Evolutionary conservation across 2,113 vertebrate genomes (phyloP).

Genomic region (Malurus alboscapulatus): DNA sequence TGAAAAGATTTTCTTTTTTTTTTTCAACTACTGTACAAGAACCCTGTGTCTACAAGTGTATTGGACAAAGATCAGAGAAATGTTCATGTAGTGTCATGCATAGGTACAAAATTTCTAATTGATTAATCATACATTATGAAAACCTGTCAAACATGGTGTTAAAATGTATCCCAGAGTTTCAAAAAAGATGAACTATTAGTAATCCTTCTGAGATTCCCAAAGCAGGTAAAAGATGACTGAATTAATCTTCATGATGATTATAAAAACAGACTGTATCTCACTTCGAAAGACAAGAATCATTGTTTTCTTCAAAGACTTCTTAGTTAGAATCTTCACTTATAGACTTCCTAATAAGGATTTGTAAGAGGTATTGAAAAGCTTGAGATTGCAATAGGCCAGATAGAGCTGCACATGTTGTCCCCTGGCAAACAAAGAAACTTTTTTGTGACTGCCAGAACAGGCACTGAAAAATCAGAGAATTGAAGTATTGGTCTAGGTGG

Average conservation of each 20-base stretch:
- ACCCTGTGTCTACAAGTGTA: constrained; percentile 3
- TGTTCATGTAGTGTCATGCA: constrained; percentile 26
- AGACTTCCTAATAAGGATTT: background rate
- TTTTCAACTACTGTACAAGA: background rate
- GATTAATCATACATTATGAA: constrained; percentile 27
- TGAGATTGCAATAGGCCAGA: background rate
- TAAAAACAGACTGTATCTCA: background rate
- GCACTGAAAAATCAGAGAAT: background rate
- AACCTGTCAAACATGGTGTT: constrained; percentile 29
- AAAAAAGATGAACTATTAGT: constrained; percentile 37
- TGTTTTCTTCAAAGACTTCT: background rate
- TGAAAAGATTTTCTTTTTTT: background rate
- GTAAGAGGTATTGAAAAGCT: background rate
- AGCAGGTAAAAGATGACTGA: constrained; percentile 1
- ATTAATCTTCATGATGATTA: background rate
- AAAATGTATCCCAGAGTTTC: background rate
- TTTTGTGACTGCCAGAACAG: background rate
- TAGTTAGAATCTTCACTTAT: background rate
- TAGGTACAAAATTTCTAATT: constrained; percentile 46
- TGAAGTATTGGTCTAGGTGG: background rate
- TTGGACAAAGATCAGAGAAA: constrained; percentile 56
- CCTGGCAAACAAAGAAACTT: background rate
- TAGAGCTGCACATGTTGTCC: background rate
- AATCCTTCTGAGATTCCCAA: background rate
- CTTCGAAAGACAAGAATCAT: background rate